Base-by-base conservation (phyloP, 2,888 invertebrate species). In the Brachypalpus laphriformis region DNA sequence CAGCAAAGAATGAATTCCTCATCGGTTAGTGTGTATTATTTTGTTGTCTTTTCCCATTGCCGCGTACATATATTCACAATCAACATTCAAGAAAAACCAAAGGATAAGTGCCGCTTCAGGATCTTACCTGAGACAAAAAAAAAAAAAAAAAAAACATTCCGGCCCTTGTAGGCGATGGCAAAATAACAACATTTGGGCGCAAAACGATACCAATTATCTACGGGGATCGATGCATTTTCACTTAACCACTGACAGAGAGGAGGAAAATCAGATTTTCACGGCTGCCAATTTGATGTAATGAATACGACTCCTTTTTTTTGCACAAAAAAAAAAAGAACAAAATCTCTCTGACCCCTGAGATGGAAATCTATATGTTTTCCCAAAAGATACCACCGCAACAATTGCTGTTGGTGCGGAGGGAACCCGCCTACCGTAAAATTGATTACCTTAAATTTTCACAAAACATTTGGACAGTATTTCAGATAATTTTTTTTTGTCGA, bases 281-380 rank as follows among this genome's bases (percentile, higher is more conserved):
- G 82, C 86, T 86, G 86, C 82, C 86, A 86, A 86, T 86, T 86
- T 86, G 82, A 86, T 86, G 86, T 82, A 86, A 86, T 72, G 61
- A 75, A 85, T 66, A 85, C 80, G 81, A 71, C 75, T 81, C 63
- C 70, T 83, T 68, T 74, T 81, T 61, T 54, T 20, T 40, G 40
- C 34, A 71, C 57, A 75, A 74, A 72, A 37, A 78, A 37, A 66
- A 16, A 49, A 56, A 16, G 8, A 56, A 28, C 40, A 18, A 57
- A 49, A 56, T 45, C n/a, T 45, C n/a, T 22, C 40, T 61, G 61
- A 78, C 71, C 66, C 63, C 56, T 76, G 75, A n/a, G n/a, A 80
- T 85, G 54, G 65, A 65, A 85, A 85, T 76, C 80, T 81, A 59
- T 63, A 63, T 80, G 56, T 80, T 75, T 75, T 75, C 70, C 65